Base-by-base conservation (phyloP, 2,888 invertebrate genomes). In the Rosalia funebris region DNA sequence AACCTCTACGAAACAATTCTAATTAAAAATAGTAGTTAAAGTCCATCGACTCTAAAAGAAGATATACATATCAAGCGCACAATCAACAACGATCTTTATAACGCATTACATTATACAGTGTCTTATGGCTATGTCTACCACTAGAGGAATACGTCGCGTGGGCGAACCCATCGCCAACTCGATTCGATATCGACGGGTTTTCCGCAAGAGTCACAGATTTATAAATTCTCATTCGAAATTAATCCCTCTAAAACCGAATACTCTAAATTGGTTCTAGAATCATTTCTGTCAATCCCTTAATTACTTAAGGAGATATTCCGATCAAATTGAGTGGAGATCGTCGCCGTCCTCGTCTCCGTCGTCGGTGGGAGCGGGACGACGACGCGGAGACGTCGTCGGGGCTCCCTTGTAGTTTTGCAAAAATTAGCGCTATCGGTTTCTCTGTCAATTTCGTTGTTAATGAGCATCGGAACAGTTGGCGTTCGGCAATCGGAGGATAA, bases 381-480 rank as follows among this genome's bases (percentile, higher is more conserved):
- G 39, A 55, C 17, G 46, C 10, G 25, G 45, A 19, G 25, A 31
- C 3, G 20, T 25, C 16, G 37, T 11, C 9, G 11, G 25, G 41
- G 42, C 37, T 57, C 46, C 41, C 42, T 11, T 42, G 57, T 37
- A 58, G 54, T 62, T 55, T 61, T 11, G 54, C 47, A 59, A 64
- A 61, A 64, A 59, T 60, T 58, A 36, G 34, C 54, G 60, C 57
- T 63, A 58, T 64, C 59, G 61, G 61, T 58, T 61, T 60, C 45
- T 48, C 46, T 45, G 60, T 64, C 61, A 56, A 64, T 64, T 46
- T 47, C 34, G 19, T 57, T 48, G 44, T 48, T 61, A 61, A 64
- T 54, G 61, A 58, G 53, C 42, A 57, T 39, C 48, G 32, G 54
- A 44, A 60, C 60, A 46, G 62, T 62, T 58, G 42, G 15, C 9